Evolutionary conservation across 2,797 vertebrate species (phyloP).

Genomic region (Microchirus variegatus): DNA sequence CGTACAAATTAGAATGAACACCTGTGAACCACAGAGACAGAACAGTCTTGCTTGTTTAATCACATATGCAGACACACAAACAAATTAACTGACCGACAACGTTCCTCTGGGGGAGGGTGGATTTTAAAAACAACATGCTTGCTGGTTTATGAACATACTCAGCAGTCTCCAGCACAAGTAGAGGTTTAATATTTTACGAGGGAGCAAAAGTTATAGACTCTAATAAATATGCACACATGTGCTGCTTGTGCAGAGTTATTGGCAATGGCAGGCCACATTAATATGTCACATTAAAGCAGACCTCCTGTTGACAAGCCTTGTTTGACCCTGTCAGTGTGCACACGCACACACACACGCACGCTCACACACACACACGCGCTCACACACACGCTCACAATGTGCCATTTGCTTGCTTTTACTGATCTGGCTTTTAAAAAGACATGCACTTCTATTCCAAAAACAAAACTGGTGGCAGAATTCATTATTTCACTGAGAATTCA

Average conservation of each 20-base stretch:
- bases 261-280: slow-evolving; percentile 80
- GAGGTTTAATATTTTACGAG: slow-evolving; percentile 76
- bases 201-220: slow-evolving; percentile 75
- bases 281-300: slow-evolving; percentile 81
- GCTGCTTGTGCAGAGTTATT: slow-evolving; percentile 78
- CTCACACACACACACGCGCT: background rate
- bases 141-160: slow-evolving; percentile 70
- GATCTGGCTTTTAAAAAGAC: slow-evolving; percentile 34
- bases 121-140: slow-evolving; percentile 46
- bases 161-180: slow-evolving; percentile 64
- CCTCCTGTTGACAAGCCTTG: slow-evolving; percentile 78
- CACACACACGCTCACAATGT: no score
- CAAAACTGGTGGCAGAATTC: slow-evolving; percentile 18
- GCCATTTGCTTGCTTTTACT: background rate
- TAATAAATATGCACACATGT: slow-evolving; percentile 81
- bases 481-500: slow-evolving; percentile 34
- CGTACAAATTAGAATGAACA: slow-evolving; percentile 12
- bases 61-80: slow-evolving; percentile 16
- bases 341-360: slow-evolving; percentile 4
- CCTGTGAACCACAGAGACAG: slow-evolving; percentile 1
- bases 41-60: slow-evolving; percentile 3
- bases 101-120: slow-evolving; percentile 29
- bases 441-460: slow-evolving; percentile 17
- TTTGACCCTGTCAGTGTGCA: slow-evolving; percentile 74
- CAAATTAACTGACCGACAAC: slow-evolving; percentile 28